These are phyloP conservation scores for Numenius arquata DNA, from an alignment of 2,113 vertebrate species.

Conservation along the genomic window DNA sequence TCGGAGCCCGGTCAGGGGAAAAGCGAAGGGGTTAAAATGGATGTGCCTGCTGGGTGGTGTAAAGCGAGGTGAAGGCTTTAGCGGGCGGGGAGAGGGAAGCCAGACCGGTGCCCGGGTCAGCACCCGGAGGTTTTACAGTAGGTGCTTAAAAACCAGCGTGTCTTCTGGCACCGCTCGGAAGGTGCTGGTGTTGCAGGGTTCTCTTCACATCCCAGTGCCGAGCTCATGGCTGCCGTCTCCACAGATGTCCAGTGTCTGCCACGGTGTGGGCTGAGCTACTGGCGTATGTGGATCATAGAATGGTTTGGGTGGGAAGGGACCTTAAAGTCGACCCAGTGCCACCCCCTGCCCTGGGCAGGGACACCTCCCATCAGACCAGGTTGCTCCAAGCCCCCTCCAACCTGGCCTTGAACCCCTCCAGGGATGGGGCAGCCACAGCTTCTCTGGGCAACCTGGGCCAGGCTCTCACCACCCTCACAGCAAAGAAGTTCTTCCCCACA, in stretches of 20 bases:
- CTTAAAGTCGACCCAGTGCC: rapidly evolving
- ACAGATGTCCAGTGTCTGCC: rapidly evolving
- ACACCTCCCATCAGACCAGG: too few relatives aligned
- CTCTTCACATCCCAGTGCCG: rapidly evolving
- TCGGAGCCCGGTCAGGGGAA: neutral
- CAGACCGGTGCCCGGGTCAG: too few relatives aligned
- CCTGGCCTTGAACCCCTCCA: too few relatives aligned
- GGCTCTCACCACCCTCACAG: neutral
- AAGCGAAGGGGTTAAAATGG: too few relatives aligned
- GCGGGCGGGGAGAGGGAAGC: neutral
- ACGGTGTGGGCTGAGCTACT: neutral
- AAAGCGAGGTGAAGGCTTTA: rapidly evolving
- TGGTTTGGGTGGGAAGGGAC: neutral
- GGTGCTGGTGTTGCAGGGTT: rapidly evolving
- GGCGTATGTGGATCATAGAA: neutral
- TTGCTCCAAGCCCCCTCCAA: too few relatives aligned
- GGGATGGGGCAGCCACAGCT: too few relatives aligned
- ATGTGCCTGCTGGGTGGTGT: too few relatives aligned
- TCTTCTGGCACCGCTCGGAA: rapidly evolving
- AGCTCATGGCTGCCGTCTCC: rapidly evolving
- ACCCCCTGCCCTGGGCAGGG: neutral
- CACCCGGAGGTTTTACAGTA: too few relatives aligned
- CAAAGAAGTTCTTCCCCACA: neutral
- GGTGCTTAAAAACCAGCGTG: rapidly evolving
- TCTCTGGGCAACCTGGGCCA: too few relatives aligned